These are phyloP conservation scores for Clupea harengus DNA, from an alignment of 2,113 vertebrate genomes.

Conservation along the genomic window DNA sequence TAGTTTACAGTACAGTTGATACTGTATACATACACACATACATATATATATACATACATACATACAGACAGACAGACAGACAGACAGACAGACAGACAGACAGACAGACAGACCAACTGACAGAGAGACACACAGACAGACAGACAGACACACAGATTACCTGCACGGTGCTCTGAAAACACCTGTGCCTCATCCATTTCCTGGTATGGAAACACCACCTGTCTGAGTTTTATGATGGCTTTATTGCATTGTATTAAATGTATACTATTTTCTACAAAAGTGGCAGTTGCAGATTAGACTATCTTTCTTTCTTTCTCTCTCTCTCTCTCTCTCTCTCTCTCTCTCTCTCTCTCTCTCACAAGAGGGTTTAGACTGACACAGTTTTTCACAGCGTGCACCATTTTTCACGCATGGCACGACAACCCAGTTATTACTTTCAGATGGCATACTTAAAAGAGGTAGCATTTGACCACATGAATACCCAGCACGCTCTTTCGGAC, in stretches of 20 bases:
- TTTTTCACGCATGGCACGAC: background rate
- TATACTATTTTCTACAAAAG: constrained; percentile 5
- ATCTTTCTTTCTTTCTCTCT: background rate
- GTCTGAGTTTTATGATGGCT: constrained; percentile 9
- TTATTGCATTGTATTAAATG: background rate
- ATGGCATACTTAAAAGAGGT: background rate
- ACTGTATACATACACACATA: too few species aligned
- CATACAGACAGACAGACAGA: too few species aligned
- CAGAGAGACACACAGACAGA: background rate
- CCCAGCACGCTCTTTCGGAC: background rate
- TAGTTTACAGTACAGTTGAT: too few species aligned
- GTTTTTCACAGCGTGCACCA: background rate
- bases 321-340: background rate
- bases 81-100: background rate
- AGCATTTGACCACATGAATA: background rate
- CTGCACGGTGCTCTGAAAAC: background rate
- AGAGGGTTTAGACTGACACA: background rate
- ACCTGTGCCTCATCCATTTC: background rate
- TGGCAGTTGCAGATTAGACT: background rate
- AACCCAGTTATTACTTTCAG: background rate
- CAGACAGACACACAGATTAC: background rate
- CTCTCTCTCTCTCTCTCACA: background rate
- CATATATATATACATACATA: too few species aligned
- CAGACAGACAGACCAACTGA: background rate
- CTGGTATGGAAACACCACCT: constrained; percentile 7